A percentile compares a stretch with the other conserved stretches of the same genome.
Conservation (phyloP, 2,888 invertebrate species). For the Portevinia maculata region DNA sequence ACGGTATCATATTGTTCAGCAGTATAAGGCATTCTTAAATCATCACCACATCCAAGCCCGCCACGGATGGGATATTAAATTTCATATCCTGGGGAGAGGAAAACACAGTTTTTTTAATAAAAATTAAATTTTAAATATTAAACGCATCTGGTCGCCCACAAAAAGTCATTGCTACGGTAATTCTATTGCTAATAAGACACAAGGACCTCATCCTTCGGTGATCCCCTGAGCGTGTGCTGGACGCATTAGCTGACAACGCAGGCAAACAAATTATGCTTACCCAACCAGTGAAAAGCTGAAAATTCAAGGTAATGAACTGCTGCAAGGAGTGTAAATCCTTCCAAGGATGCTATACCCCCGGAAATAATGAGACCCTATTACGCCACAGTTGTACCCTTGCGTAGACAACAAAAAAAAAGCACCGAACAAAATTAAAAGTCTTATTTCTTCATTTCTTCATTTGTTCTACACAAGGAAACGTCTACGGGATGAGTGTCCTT, state of each 20-base stretch:
- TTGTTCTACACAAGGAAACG: constrained; percentile 44
- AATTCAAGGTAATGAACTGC: constrained; percentile 81
- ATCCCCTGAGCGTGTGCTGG: constrained; percentile 67
- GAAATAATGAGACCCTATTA: constrained; percentile 73
- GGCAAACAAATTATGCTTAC: constrained; percentile 60
- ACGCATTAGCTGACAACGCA: constrained; percentile 68
- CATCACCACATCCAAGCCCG: constrained; percentile 46
- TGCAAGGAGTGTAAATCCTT: constrained; percentile 76
- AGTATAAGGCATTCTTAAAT: constrained; percentile 55
- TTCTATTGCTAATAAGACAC: constrained; percentile 59
- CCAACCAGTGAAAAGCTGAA: constrained; percentile 76
- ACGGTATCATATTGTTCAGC: constrained; percentile 53
- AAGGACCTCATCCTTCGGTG: constrained; percentile 43
- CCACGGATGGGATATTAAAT: constrained; percentile 35
- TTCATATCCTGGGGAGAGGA: constrained; percentile 31
- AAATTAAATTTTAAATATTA: constrained; percentile 74
- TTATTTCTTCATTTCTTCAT: constrained; percentile 76
- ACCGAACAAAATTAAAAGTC: constrained; percentile 79
- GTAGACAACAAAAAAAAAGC: constrained; percentile 74
- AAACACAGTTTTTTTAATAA: constrained; percentile 58
- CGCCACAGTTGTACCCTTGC: constrained; percentile 63
- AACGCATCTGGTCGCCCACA: constrained; percentile 71
- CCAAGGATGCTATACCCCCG: constrained; percentile 48
- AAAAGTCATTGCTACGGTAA: constrained; percentile 65
- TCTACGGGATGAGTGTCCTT: constrained; percentile 62